A percentile compares a stretch with the other conserved stretches of the same genome.
These are phyloP conservation scores for Sesamia inferens DNA, from an alignment of 2,888 invertebrate species.

Conservation along the genomic window DNA sequence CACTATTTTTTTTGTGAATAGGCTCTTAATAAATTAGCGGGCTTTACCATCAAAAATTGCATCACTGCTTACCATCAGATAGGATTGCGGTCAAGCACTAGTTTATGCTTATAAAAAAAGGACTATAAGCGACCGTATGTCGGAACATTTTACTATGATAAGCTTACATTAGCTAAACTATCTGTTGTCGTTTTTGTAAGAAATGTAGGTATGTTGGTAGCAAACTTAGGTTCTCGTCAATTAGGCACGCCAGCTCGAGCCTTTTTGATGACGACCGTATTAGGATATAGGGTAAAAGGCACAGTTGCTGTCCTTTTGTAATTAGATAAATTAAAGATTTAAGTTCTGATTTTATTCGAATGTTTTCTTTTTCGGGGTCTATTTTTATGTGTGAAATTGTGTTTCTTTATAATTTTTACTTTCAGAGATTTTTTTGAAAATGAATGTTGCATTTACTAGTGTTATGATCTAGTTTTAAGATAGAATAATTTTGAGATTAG, in stretches of 20 bases:
- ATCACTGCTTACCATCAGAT: no score
- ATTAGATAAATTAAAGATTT: constrained; percentile 4
- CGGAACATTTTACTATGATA: no score
- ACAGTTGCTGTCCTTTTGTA: constrained; percentile 32
- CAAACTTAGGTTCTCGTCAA: constrained; percentile 78
- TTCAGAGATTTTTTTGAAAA: constrained; percentile 35
- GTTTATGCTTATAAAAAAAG: no score
- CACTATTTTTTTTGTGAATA: no score
- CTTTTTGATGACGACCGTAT: constrained; percentile 74
- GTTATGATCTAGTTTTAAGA: constrained; percentile 33
- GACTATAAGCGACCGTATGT: no score
- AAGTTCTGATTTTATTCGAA: background rate
- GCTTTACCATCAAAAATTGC: no score
- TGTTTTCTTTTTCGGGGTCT: constrained; percentile 3
- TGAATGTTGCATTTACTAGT: constrained; percentile 59
- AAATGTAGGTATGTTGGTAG: constrained; percentile 53
- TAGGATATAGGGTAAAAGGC: constrained; percentile 53
- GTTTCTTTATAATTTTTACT: background rate
- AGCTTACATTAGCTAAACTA: background rate
- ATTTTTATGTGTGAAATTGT: background rate
- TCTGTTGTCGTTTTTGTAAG: background rate
- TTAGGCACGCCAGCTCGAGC: constrained; percentile 71
- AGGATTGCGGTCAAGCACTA: no score
- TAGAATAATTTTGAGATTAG: constrained; percentile 27
- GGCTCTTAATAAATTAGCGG: no score